Conservation (phyloP, 2,113 vertebrate genomes). For the Campylorhamphus procurvoides region DNA sequence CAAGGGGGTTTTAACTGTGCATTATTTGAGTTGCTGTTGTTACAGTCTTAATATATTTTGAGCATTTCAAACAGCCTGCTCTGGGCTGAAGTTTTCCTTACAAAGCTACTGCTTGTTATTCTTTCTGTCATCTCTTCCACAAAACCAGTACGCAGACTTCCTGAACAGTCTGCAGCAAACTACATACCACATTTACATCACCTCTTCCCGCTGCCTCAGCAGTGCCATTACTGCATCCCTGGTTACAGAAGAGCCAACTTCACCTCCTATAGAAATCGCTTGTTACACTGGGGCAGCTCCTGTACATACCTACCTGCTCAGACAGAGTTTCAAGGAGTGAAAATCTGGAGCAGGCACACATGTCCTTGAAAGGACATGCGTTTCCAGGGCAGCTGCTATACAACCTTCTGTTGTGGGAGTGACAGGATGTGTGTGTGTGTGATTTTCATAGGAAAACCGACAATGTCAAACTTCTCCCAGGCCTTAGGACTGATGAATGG, state of each 20-base stretch:
- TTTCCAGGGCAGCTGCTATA: no score
- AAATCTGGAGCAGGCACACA: accelerated
- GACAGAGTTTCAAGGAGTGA: neutral
- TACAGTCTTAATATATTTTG: neutral
- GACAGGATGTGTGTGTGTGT: accelerated
- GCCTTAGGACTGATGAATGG: neutral
- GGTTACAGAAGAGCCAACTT: accelerated
- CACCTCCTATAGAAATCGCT: neutral
- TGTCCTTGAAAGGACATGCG: accelerated
- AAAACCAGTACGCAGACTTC: slow-evolving; percentile 8
- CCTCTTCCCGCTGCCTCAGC: neutral
- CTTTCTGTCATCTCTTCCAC: slow-evolving; percentile 2
- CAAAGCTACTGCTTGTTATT: neutral
- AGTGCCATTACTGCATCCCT: neutral
- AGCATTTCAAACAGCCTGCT: slow-evolving; percentile 24
- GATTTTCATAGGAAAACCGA: neutral
- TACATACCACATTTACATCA: neutral
- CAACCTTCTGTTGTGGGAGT: neutral
- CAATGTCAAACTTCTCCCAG: neutral
- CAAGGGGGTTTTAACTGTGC: neutral
- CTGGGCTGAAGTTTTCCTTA: neutral
- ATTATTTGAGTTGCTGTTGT: neutral
- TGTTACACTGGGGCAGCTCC: neutral
- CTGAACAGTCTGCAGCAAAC: neutral
- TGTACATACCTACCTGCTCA: neutral